phyloP scores from a whole-genome alignment of 2,113 vertebrate species.

The Semnopithecus entellus region DNA sequence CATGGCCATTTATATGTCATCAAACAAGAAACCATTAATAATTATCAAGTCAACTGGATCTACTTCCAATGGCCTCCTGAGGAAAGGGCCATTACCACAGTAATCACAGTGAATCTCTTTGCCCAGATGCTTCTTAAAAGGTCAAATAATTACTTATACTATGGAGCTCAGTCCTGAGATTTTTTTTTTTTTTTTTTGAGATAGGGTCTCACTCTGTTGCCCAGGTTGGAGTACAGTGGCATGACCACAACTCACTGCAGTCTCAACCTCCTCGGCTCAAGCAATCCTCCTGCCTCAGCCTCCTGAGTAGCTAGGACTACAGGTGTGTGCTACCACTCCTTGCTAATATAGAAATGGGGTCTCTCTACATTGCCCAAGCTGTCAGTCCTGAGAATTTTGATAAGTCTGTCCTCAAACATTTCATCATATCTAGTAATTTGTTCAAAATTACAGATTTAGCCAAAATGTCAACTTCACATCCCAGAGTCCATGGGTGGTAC shows the following conservation, averaged over 20 bases:
- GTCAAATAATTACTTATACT: neutral
- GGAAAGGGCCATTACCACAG: neutral
- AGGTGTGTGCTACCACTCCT: too few species aligned
- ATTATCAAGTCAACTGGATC: neutral
- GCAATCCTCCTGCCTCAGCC: too few species aligned
- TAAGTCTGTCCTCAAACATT: neutral
- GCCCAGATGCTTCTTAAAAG: neutral
- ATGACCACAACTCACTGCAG: too few species aligned
- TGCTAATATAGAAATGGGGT: too few species aligned
- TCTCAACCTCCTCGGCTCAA: too few species aligned
- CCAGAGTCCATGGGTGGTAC: neutral
- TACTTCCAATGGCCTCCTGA: neutral
- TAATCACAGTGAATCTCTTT: neutral
- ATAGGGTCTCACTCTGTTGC: too few species aligned
- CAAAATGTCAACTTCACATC: neutral
- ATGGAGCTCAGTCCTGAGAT: neutral
- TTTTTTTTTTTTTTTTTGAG: neutral
- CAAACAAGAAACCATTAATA: neutral
- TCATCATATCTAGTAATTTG: neutral
- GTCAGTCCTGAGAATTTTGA: neutral
- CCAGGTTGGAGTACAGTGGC: too few species aligned
- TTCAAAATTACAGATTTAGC: conserved; percentile 30
- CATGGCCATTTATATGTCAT: neutral
- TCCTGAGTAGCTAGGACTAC: too few species aligned
- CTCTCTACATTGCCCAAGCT: too few species aligned